phyloP scores from a whole-genome alignment of 2,113 vertebrate species.

The Amazona vittata region DNA sequence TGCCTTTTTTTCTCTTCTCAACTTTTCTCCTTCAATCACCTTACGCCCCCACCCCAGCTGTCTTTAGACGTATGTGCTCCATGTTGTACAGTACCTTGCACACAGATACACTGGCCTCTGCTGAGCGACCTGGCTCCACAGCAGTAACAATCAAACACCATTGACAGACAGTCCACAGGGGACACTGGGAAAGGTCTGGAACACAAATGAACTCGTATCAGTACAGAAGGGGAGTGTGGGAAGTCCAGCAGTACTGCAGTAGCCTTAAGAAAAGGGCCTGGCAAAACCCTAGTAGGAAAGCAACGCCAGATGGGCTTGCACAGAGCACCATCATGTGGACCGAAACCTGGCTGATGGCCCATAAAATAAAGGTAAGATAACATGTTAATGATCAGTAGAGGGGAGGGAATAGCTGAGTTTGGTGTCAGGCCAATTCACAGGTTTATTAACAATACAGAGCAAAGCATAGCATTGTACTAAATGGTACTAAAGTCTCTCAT shows the following conservation, averaged over 20 bases:
- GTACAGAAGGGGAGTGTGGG: neutral
- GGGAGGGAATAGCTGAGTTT: neutral
- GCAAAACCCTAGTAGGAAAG: neutral
- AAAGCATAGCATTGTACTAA: neutral
- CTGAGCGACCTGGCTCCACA: neutral
- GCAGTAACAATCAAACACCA: neutral
- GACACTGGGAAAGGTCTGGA: neutral
- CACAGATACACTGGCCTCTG: neutral
- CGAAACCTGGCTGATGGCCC: neutral
- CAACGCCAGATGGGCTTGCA: neutral
- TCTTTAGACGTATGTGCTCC: neutral
- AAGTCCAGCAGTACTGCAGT: neutral
- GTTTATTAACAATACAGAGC: neutral
- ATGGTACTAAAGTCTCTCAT: neutral
- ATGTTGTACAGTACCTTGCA: neutral
- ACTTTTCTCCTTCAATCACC: neutral
- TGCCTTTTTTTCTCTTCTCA: neutral
- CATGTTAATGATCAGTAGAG: neutral
- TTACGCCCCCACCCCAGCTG: fast-evolving
- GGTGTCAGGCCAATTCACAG: neutral
- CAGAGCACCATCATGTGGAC: neutral
- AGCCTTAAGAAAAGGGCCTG: neutral
- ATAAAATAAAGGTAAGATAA: neutral
- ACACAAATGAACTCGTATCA: neutral
- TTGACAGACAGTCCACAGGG: neutral